A percentile compares a stretch with the other conserved stretches of the same genome.
phyloP scores from a whole-genome alignment of 2,797 vertebrate species.

The Sebastes diploproa region DNA sequence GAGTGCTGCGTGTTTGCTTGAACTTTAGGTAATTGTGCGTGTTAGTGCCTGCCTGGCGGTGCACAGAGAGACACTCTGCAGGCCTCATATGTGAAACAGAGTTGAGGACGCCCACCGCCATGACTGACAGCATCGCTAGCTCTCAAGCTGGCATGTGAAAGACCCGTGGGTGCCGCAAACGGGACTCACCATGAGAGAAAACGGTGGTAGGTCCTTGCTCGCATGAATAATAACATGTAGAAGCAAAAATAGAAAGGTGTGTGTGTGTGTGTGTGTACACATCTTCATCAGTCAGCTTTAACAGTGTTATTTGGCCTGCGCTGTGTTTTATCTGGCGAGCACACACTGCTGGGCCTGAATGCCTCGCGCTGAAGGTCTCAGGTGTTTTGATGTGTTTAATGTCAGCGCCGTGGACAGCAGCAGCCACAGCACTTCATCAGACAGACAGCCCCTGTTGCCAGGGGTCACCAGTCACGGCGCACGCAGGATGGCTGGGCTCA shows the following conservation, averaged over 20 bases:
- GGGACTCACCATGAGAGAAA: constrained; percentile 3
- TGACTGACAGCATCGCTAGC: constrained; percentile 24
- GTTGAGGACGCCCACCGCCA: background rate
- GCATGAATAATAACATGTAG: constrained; percentile 4
- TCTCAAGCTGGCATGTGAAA: constrained; percentile 22
- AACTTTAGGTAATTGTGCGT: constrained; percentile 32
- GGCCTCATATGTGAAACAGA: background rate
- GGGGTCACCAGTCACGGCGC: constrained; percentile 41
- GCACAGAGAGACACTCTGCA: constrained; percentile 5
- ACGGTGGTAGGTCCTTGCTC: constrained; percentile 8
- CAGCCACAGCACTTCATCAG: constrained; percentile 32
- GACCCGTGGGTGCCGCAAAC: constrained; percentile 15
- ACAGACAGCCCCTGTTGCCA: constrained; percentile 36
- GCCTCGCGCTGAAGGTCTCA: constrained; percentile 8
- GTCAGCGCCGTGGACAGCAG: constrained; percentile 19
- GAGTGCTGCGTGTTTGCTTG: constrained; percentile 40
- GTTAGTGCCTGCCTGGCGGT: background rate
- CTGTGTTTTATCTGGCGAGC: constrained; percentile 12
- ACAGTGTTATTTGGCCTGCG: constrained; percentile 20
- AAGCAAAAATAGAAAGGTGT: background rate
- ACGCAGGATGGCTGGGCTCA: constrained; percentile 29
- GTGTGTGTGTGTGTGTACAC: background rate
- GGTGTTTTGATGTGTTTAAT: constrained; percentile 54
- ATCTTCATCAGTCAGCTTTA: background rate
- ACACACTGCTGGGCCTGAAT: constrained; percentile 12